Evolutionary conservation across 92 coral and sea anemone species (phyloP), one percentile per base, ranked within the genome.

Genomic region (Umimayanthus kanabou): DNA sequence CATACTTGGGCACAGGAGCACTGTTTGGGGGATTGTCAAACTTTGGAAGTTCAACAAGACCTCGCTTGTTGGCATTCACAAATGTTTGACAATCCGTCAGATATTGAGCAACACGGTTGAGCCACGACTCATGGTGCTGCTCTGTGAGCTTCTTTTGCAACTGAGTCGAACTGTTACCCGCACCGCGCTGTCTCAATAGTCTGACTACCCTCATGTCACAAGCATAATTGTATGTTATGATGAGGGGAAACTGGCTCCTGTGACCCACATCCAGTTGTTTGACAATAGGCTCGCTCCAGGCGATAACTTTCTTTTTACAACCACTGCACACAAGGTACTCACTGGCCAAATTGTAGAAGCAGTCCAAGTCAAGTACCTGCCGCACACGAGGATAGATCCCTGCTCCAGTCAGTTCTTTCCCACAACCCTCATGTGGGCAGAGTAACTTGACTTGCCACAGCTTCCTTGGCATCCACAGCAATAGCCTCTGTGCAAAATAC

Each of bases 391-490:
- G 85, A 78, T 89, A 76, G 0, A 84, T 89, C 22, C 88, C 88
- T 25, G 85, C 80, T 74, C 89, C 49, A 0, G 85, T 89, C 7
- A 89, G 72, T 26, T 76, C 85, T 2, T 64, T 43, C 37, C n/a
- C 65, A 79, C 93, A 89, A 73, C 28, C 70, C 26, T 80, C 23
- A 33, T 89, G 92, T 39, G 92, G 93, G 40, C 94, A 90, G 76
- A 66, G 29, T 42, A 91, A 64, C n/a, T 25, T 88, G 45, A 90
- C 85, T 18, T 69, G 77, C 95, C 93, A 92, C 80, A 92, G 88
- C 85, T 92, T 92, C 78, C 90, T 90, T 14, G 95, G 95, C 92
- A 90, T 92, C 95, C 93, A 92, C 53, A 92, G 67, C 42, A 92
- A 49, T 87, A 92, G 74, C 0, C 89, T 91, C 28, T 80, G 95